These are phyloP conservation scores for Podargus strigoides DNA, from an alignment of 2,797 vertebrate genomes.

Conservation along the genomic window DNA sequence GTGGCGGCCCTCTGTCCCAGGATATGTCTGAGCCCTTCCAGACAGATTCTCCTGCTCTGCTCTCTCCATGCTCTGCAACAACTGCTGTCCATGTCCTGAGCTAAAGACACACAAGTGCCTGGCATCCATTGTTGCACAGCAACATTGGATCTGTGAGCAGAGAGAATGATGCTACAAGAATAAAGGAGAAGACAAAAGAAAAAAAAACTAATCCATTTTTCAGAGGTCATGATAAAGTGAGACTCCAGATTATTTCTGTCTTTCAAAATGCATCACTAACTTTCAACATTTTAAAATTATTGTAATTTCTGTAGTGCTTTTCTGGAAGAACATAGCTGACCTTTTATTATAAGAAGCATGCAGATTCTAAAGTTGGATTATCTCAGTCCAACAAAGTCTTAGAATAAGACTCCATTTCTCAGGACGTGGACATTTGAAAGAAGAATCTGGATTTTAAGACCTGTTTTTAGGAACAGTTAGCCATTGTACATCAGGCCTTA, in stretches of 20 bases:
- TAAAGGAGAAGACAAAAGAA: not conserved
- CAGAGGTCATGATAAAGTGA: not conserved
- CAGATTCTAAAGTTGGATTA: not conserved
- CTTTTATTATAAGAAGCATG: not conserved
- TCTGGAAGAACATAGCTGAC: not conserved
- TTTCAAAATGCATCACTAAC: not conserved
- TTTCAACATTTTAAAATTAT: not conserved
- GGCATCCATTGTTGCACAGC: not conserved
- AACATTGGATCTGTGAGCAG: rapidly evolving
- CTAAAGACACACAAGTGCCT: not conserved
- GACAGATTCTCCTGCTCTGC: not conserved
- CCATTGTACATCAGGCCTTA: not conserved
- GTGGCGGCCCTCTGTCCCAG: not conserved
- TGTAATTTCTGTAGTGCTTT: not conserved
- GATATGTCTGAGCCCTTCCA: not conserved
- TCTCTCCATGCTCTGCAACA: not conserved
- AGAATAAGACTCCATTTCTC: not conserved
- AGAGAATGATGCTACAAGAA: rapidly evolving
- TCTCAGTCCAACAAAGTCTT: not conserved
- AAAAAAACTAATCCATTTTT: not conserved
- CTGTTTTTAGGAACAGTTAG: not conserved
- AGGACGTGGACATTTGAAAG: not conserved
- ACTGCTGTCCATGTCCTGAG: not conserved
- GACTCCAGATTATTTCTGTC: not conserved
- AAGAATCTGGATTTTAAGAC: not conserved